Base-by-base conservation (phyloP, 2,888 invertebrate genomes). In the Nemurella pictetii region DNA sequence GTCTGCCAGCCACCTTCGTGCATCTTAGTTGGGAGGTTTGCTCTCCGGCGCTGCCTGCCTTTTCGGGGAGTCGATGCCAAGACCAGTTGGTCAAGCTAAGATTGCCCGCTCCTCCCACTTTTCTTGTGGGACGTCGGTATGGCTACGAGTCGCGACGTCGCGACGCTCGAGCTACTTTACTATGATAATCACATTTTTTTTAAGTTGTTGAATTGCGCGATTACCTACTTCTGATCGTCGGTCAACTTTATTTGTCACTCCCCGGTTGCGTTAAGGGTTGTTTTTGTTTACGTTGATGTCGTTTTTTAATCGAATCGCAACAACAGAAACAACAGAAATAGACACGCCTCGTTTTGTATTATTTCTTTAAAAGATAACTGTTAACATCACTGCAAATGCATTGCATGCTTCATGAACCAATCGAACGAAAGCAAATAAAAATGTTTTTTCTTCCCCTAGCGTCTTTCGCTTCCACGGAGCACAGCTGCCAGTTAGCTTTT, bases 61-160 rank as follows among this genome's bases (percentile, higher is more conserved):
- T 12, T 72, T 72, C 82, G 55, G 72, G 82, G 82, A 27, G 55
- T 82, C 82, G 82, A 82, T 28, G 28, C 55, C 82, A 26, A 55
- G 82, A 55, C 82, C 82, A 72, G 82, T 82, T 82, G 82, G 82
- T 82, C 72, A 72, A 28, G 30, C 72, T 28, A 9, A 55, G 55
- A 55, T 9, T 29, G 72, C 55, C 82, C 9, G 72, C 55, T 29
- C 55, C 82, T 82, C 82, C 82, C 82, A 55, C 72, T 15, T 30
- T 3, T 55, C 55, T 15, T 20, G 55, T 55, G 55, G 55, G 55
- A 55, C 3, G 55, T 3, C 55, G 15, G 55, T n/a, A 55, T 20
- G 55, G 35, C 12, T 4, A 2, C 55, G 55, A 55, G 74, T 74
- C 74, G 74, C 78, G 78, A 29, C 78, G 78, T 29, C 78, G n/a